Evolutionary conservation across 2,113 vertebrate species (phyloP).

Genomic region (Ploceus nigricollis): DNA sequence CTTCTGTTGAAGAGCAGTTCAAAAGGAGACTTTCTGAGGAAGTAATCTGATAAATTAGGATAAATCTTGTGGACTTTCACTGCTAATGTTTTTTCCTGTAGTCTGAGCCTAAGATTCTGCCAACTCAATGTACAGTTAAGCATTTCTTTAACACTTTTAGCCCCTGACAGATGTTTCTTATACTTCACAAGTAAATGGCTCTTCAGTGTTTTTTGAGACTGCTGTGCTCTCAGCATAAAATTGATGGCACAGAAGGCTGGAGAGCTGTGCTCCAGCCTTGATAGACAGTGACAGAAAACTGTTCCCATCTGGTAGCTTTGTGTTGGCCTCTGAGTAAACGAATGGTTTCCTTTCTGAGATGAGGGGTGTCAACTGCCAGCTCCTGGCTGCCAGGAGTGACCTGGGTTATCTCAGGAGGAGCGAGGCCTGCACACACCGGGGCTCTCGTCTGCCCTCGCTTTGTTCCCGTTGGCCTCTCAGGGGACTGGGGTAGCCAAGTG

Average conservation of each 20-base stretch:
- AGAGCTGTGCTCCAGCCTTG: constrained; percentile 9
- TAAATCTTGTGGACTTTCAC: constrained; percentile 68
- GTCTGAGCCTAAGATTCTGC: constrained; percentile 68
- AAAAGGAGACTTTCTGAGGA: constrained; percentile 75
- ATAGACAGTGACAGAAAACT: constrained; percentile 32
- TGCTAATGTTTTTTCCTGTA: constrained; percentile 64
- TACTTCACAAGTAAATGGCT: constrained; percentile 61
- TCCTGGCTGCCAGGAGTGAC: neutral
- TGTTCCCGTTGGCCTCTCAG: neutral
- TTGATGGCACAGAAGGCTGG: constrained; percentile 56
- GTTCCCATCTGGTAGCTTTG: constrained; percentile 21
- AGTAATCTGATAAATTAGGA: constrained; percentile 82
- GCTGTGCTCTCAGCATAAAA: constrained; percentile 60
- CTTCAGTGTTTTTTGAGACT: constrained; percentile 64
- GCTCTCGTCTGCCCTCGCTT: neutral
- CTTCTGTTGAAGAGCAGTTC: constrained; percentile 76
- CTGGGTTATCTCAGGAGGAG: neutral
- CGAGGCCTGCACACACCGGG: neutral
- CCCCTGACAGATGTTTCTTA: constrained; percentile 65
- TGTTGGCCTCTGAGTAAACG: constrained; percentile 9
- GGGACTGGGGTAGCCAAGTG: neutral
- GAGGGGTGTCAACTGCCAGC: neutral
- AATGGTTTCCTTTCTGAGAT: constrained; percentile 14
- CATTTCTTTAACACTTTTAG: constrained; percentile 65
- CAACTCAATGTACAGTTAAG: constrained; percentile 59